Conservation (phyloP, 1,140 invertebrate species). For the Leptestheria dahalacensis region DNA sequence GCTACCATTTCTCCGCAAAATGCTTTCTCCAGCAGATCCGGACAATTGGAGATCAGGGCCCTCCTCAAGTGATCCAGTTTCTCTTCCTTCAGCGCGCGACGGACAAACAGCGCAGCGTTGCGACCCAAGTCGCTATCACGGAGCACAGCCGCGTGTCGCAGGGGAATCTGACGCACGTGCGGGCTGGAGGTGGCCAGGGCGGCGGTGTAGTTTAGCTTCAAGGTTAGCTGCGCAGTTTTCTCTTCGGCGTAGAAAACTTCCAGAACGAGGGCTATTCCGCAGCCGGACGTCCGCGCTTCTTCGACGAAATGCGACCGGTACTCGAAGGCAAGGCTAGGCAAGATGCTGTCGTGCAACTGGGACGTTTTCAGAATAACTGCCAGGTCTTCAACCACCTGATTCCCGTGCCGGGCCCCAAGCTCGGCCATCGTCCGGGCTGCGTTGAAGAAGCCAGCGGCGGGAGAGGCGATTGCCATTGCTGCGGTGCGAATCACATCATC, state of each 20-base stretch:
- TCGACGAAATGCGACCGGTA: slow-evolving; percentile 2
- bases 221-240: not conserved
- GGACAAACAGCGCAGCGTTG: not conserved
- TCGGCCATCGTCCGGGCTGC: not conserved
- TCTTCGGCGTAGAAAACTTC: not conserved
- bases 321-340: slow-evolving; percentile 5
- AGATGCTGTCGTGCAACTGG: not conserved
- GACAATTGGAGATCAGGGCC: not conserved
- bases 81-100: not conserved
- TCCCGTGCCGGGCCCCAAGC: not conserved
- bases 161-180: not conserved
- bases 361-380: not conserved
- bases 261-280: not conserved
- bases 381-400: not conserved
- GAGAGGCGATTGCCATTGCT: not conserved
- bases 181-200: not conserved
- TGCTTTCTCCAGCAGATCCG: not conserved
- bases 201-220: not conserved
- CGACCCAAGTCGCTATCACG: not conserved
- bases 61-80: slow-evolving; percentile 4
- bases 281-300: not conserved
- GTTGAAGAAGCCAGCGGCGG: not conserved
- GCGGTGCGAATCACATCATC: slow-evolving; percentile 4
- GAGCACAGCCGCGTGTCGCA: not conserved
- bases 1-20: not conserved